Evolutionary conservation across 1,140 invertebrate genomes (phyloP).

Genomic region (Drosophila repletoides): DNA sequence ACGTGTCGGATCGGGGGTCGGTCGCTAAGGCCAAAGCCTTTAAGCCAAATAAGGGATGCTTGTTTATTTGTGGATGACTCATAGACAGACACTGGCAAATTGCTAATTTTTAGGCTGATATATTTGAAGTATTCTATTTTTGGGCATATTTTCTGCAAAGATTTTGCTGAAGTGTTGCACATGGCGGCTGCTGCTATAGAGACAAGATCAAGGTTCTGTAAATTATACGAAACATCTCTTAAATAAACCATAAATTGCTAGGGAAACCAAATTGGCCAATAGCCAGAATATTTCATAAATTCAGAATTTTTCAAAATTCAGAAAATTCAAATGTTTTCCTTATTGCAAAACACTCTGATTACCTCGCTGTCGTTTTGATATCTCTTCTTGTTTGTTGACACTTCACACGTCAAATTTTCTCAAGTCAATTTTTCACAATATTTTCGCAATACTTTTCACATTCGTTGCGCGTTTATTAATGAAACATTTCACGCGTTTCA

Average conservation of each 20-base stretch:
- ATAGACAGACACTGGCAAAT: not conserved
- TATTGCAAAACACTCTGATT: conserved; percentile 13
- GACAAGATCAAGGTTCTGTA: conserved; percentile 70
- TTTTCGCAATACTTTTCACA: conserved; percentile 12
- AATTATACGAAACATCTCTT: conserved; percentile 40
- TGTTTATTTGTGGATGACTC: conserved; percentile 18
- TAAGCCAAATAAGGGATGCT: conserved; percentile 13
- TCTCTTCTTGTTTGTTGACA: conserved; percentile 16
- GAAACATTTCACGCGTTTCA: conserved; percentile 30
- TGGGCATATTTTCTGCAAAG: too few relatives aligned
- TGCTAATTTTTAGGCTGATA: conserved; percentile 3
- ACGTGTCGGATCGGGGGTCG: conserved; percentile 7
- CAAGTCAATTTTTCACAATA: conserved; percentile 14
- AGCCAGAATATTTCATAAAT: conserved; percentile 58
- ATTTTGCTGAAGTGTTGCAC: conserved; percentile 53
- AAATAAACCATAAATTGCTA: too few relatives aligned
- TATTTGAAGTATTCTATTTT: conserved; percentile 13
- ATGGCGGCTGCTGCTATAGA: conserved; percentile 60
- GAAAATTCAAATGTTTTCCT: too few relatives aligned
- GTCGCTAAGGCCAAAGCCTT: not conserved
- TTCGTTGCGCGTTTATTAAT: conserved; percentile 48
- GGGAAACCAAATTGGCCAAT: conserved; percentile 51
- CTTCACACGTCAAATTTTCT: conserved; percentile 22
- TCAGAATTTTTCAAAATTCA: conserved; percentile 19
- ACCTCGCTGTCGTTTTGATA: conserved; percentile 33